Evolutionary conservation across 2,888 invertebrate genomes (phyloP), one percentile per base, ranked within the genome.

Genomic region (Leptinotarsa juncta): DNA sequence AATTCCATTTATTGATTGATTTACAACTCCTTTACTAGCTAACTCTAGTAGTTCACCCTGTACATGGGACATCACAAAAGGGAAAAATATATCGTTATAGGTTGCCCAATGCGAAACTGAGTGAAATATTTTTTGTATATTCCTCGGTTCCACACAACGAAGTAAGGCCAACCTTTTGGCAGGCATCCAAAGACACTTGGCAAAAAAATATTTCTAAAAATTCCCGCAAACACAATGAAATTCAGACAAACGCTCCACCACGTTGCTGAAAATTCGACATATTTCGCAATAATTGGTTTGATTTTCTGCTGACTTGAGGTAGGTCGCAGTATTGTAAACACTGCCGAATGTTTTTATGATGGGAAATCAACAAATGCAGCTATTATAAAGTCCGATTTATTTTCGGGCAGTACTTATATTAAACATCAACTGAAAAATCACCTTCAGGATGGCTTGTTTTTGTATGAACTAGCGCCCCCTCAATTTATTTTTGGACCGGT

Each of bases 151-250:
- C 26, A 65, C 65, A 49, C 10, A 72, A 60, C 65, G 49, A 67
- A 67, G 67, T 69, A 66, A 75, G 70, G 72, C 71, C 72, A 70
- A 72, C 65, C 57, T 48, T 66, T 72, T 75, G 75, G 75, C 75
- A 15, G n/a, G 1, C 16, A 10, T 70, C 75, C 75, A 75, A 62
- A 65, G 51, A 23, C 53, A 20, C 50, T 70, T 75, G 75, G 72
- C 75, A 75, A 53, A 75, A 75, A 75, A 75, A 66, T 60, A 23
- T 42, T 66, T 67, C 57, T 67, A 69, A 72, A 72, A 75, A 71
- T 69, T 70, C 32, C 50, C 55, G 15, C 53, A 60, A 75, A 65
- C 67, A 73, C 67, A 74, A 57, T 57, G 10, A 57, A 57, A 57
- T 57, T 57, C 57, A 23, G 57, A 57, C 15, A 57, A 23, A 23